Conservation (phyloP, 2,113 vertebrate species). For the Tricholaema leucomelas region DNA sequence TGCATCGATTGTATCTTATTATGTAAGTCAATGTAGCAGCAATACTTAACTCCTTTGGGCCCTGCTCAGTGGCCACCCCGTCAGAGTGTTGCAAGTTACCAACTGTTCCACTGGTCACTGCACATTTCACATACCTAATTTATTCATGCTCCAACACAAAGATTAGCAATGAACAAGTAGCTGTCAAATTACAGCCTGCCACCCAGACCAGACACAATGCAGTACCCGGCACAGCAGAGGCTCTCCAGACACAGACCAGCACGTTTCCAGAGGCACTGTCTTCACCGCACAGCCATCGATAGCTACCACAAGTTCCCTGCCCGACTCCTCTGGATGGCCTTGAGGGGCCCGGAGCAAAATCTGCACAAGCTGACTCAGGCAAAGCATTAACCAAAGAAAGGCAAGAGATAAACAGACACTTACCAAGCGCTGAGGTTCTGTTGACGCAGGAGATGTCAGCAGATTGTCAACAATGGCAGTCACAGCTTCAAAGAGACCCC, state of each 20-base stretch:
- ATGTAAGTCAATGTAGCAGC: not conserved
- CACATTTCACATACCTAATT: not conserved
- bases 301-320: too few species aligned
- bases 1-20: accelerated
- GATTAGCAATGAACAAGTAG: too few species aligned
- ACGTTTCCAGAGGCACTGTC: accelerated
- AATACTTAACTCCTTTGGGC: accelerated
- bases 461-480: accelerated
- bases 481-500: too few species aligned
- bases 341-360: accelerated
- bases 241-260: accelerated
- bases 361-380: accelerated
- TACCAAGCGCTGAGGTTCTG: accelerated
- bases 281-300: accelerated
- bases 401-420: accelerated
- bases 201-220: too few species aligned
- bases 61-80: not conserved
- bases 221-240: not conserved
- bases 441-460: accelerated
- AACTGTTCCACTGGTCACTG: accelerated
- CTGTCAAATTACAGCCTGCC: accelerated
- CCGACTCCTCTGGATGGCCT: accelerated
- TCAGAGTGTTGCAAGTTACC: accelerated
- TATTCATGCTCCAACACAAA: not conserved
- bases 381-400: not conserved